Evolutionary conservation across 2,113 vertebrate species (phyloP), one percentile per base, ranked within the genome.

Genomic region (Chitala chitala): DNA sequence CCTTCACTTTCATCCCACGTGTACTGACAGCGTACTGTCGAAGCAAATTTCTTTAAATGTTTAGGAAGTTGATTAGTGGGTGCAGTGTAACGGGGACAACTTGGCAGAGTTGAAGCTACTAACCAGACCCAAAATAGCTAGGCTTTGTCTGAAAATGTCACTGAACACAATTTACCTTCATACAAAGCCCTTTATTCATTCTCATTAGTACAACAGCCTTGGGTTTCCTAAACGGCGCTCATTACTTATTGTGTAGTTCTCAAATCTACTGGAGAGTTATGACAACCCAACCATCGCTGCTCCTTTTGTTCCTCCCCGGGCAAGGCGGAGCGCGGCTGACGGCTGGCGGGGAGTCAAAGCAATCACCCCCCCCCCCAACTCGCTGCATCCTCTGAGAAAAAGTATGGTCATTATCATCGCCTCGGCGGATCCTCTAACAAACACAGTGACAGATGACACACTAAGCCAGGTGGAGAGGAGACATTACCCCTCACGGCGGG

Each of bases 31-130:
- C 55, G 26, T 65, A 76, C 74, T 70, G 77, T 71, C 73, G 75
- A 80, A 78, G 70, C 66, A 64, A 75, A 81, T 76, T 78, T 76
- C 81, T 81, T 80, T 81, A 82, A 84, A 58, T 73, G 81, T 84
- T 86, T 82, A 80, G 82, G 79, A 80, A 85, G 82, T 84, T 82
- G 84, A 87, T 90, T 80, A 79, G 82, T 82, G 79, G 83, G 83
- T 83, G 83, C 80, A 87, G 84, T 82, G 78, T 77, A 82, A 83
- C 80, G 78, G 72, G 73, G 70, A 64, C 82, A 80, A 77, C 78
- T 75, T 46, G 71, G 79, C 71, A 17, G 40, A 42, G 44, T 51
- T 26, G 53, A 53, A 69, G 51, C 66, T 51, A 69, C 31, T 51
- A 69, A 46, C 66, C 26, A 5, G 3, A 31, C 46, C 26, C 44